Percentiles rank a stretch among this genome's conserved stretches.
Conservation (phyloP, 2,797 vertebrate genomes). For the Malurus splendens region DNA sequence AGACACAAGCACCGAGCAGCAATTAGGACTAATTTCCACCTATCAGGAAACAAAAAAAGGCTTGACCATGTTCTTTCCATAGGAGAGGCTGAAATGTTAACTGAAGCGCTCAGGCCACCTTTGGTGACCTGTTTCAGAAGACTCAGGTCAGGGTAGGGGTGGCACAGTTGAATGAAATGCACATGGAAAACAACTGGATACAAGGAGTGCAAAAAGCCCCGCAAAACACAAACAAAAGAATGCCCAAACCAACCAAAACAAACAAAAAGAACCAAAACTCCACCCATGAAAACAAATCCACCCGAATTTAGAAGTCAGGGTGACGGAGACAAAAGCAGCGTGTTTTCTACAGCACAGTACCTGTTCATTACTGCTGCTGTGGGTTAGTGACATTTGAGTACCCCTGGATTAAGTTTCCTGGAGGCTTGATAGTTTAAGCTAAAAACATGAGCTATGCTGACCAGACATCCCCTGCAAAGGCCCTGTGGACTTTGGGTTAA, state of each 20-base stretch:
- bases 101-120: background rate
- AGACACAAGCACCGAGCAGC: background rate
- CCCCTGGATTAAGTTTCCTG: slow-evolving; percentile 6
- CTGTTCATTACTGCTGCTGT: background rate
- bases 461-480: background rate
- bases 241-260: background rate
- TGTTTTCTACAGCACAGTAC: background rate
- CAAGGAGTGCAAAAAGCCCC: background rate
- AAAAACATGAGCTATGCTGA: background rate
- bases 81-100: background rate
- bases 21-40: background rate
- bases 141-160: background rate
- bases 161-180: background rate
- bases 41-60: background rate
- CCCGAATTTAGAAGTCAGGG: background rate
- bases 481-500: background rate
- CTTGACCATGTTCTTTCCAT: background rate
- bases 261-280: too few species aligned
- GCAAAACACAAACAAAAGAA: background rate
- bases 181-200: background rate
- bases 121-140: background rate
- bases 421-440: background rate
- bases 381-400: slow-evolving; percentile 5
- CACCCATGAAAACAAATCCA: background rate
- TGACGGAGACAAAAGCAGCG: background rate